A percentile compares a stretch with the other conserved stretches of the same genome.
Evolutionary conservation across 2,888 invertebrate genomes (phyloP).

Genomic region (Drosophila buzzatii): DNA sequence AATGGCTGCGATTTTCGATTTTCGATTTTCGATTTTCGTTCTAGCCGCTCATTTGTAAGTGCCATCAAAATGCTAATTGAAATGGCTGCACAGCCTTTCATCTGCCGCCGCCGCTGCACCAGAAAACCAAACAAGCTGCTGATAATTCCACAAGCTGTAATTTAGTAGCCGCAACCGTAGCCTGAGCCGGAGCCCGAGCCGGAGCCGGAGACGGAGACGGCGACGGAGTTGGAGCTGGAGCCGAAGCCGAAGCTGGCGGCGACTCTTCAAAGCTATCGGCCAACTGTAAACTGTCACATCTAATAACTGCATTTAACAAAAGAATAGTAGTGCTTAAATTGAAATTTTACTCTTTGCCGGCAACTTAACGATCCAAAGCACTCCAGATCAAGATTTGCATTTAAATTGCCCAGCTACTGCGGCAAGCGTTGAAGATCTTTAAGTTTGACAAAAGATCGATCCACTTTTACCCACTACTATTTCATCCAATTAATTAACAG

Average conservation of each 20-base stretch:
- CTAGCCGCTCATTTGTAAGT: slow-evolving; percentile 71
- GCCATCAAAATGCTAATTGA: slow-evolving; percentile 82
- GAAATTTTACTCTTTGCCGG: slow-evolving; percentile 49
- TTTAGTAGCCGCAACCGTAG: slow-evolving; percentile 66
- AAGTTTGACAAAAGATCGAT: slow-evolving; percentile 55
- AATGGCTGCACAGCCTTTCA: slow-evolving; percentile 66
- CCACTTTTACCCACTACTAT: slow-evolving; percentile 46
- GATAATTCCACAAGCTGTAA: slow-evolving; percentile 63
- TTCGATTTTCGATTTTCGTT: slow-evolving; percentile 26
- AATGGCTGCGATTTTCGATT: slow-evolving; percentile 47
- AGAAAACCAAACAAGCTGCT: slow-evolving; percentile 69
- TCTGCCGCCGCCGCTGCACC: slow-evolving; percentile 72
- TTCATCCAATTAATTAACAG: slow-evolving; percentile 68
- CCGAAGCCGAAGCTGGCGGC: slow-evolving; percentile 42
- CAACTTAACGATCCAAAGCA: slow-evolving; percentile 74
- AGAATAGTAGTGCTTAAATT: slow-evolving; percentile 66
- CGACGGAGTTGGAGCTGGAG: slow-evolving; percentile 41
- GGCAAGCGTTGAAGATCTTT: slow-evolving; percentile 42
- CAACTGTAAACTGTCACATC: slow-evolving; percentile 74
- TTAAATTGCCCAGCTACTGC: slow-evolving; percentile 66
- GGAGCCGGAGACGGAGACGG: too few species aligned
- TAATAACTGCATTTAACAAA: slow-evolving; percentile 80
- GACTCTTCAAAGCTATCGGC: slow-evolving; percentile 59
- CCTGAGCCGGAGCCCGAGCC: slow-evolving; percentile 3
- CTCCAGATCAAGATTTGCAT: slow-evolving; percentile 73